Evolutionary conservation across 1,140 invertebrate species (phyloP), one percentile per base, ranked within the genome.

Genomic region (Paraescarpia echinospica): DNA sequence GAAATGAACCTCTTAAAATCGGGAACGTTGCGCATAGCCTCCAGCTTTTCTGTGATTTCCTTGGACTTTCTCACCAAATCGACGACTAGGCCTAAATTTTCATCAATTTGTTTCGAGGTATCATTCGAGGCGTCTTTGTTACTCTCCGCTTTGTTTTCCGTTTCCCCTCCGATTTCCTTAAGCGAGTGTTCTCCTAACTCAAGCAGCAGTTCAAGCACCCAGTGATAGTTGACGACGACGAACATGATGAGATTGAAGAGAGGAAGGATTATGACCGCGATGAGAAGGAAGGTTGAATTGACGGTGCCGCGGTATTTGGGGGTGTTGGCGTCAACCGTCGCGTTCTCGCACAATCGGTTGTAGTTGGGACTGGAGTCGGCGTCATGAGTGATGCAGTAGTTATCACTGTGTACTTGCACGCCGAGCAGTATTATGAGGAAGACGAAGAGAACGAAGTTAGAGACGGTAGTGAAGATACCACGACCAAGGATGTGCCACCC

Each of bases 171-270:
- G 41, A 12, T 12, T 41, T 41, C 4, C 12, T 41, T 12, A 12
- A n/a, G n/a, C n/a, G 41, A 4, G 4, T 12, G 41, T 41, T 41
- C 41, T 27, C 41, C 41, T 12, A 92, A 34, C 34, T 31, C 8
- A 33, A 92, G 34, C 2, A 92, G 91, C 2, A 92, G 34, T 51
- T 92, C 91, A 18, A 92, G 9, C 9, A 59, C 48, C 91, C 91
- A 92, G 91, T 27, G 34, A 18, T 34, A 34, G 51, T 92, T 92
- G 14, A 48, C 91, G 22, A 51, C 33, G 41, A 92, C 33, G 91
- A 92, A 92, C 9, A 92, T 18, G 33, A 92, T 18, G 2, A 92
- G 33, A n/a, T 48, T 92, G 91, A 48, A 92, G 14, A 92, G 34
- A 18, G 91, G 91, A 4, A 92, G 9, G 48, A 92, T 4, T 6